Evolutionary conservation across 2,888 invertebrate genomes (phyloP), one percentile per base, ranked within the genome.

Genomic region (Heliconius charithonia): DNA sequence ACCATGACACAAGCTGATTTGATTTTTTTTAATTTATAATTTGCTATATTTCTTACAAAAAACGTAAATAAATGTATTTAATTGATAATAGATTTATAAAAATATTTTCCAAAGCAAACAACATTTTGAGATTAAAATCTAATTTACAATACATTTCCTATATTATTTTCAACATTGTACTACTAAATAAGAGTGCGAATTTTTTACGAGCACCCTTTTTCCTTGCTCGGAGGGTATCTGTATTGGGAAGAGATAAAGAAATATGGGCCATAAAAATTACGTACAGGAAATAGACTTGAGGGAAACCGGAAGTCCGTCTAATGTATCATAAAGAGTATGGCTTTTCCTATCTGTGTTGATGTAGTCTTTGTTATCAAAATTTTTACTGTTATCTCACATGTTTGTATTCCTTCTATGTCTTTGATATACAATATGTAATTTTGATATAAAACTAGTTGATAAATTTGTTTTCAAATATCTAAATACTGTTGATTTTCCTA

Each of bases 261-360:
- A 77, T 77, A 79, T 73, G 76, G 63, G 29, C 79, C 67, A 77
- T 74, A 79, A 79, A 76, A 79, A 79, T 77, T 77, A 80, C 70
- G 37, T 74, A 77, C 70, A 80, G 79, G 77, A 77, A 75, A 80
- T 80, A 77, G 74, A 70, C 69, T 75, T n/a, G 37, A 63, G 59
- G 66, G 19, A 71, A 77, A 73, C n/a, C 73, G 76, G 41, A n/a
- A 76, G 72, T 65, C 22, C 65, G 71, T 72, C 56, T 71, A 72
- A 79, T 78, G 59, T 71, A 77, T 77, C 75, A 72, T 72, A 59
- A 51, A 76, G n/a, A 59, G 16, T 56, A 78, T 65, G 25, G 65
- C 66, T 66, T 76, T 76, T 59, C 56, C 65, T 45, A 41, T 63
- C 27, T 41, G 25, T 74, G 29, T 25, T 12, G 41, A 29, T n/a